Base-by-base conservation (phyloP, 1,140 invertebrate species). In the Ceratitis capitata region DNA sequence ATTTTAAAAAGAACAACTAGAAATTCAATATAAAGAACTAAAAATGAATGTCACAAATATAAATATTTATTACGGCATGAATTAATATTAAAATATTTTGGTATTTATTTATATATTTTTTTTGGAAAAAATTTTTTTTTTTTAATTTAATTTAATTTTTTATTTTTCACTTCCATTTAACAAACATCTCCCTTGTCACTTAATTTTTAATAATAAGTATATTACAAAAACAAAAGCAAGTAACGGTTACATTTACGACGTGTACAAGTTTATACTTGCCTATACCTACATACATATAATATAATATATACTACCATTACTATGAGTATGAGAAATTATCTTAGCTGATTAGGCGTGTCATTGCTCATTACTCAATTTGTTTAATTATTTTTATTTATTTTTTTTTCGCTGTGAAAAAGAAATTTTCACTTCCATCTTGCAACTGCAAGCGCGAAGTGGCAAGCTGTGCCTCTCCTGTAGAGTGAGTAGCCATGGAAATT, bases 351-450 rank as follows among this genome's bases (percentile, higher is more conserved):
- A 78, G 69, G 69, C 69, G 69, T 78, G 69, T 45, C 69, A 78
- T 78, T 45, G 69, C 39, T 47, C 69, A 78, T 78, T 78, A 78
- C 69, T 78, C 69, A 78, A 78, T 78, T 78, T 78, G 69, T 78
- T 78, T 35, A 35, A 78, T 9, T n/a, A 39, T 78, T 42, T 45
- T 78, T 19, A 45, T 78, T 35, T 39, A 78, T 45, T 19, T 23
- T n/a, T n/a, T n/a, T n/a, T n/a, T n/a, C n/a, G n/a, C n/a, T n/a
- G n/a, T n/a, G n/a, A n/a, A n/a, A n/a, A n/a, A 78, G 10, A 42
- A 78, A 56, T 45, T 78, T 78, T 78, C 69, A 47, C 69, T 45
- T 78, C 6, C 69, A 78, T 47, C 39, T 23, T 45, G 32, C 69
- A 69, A n/a, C 64, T 19, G 64, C 32, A 32, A 26, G 58, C 26